Evolutionary conservation across 2,113 vertebrate genomes (phyloP), one percentile per base, ranked within the genome.

Genomic region (Syngnathus scovelli): DNA sequence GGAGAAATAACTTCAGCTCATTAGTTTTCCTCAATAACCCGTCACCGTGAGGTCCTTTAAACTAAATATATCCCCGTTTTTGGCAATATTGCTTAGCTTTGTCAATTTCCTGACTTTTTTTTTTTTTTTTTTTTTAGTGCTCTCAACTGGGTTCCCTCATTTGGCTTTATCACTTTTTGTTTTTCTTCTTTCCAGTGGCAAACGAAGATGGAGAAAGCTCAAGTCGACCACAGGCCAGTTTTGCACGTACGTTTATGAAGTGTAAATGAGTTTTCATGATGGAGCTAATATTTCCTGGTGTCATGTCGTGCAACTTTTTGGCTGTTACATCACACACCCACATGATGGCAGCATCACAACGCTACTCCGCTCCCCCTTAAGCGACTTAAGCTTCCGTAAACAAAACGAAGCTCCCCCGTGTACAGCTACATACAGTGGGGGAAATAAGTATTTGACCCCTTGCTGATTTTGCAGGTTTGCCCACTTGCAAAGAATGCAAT

Each of bases 161-260:
- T 48, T 55, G n/a, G 7, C 33, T 36, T 72, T 13, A 66, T 69
- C 4, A 59, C 27, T 7, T 44, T 10, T 16, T 66, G 23, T 38
- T 8, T 61, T 38, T 61, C 66, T 60, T 75, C 43, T 36, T n/a
- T 84, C 27, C 81, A 97, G 95, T 96, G 86, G 95, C 96, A 70
- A 98, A 97, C 58, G 94, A 98, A 90, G 90, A 94, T 18, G 90
- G 89, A 65, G 93, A 94, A 70, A 93, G 92, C 85, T 91, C 93
- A 69, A 86, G 83, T 66, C 91, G 85, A 74, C 93, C 93, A 0
- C 90, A 92, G 19, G 92, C 94, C 21, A 92, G 90, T 78, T 95
- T 96, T 90, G 86, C 91, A 72, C 89, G 95, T 97, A 89, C 95
- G 95, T 94, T 4, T 66, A 62, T 36, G 13, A 18, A 8, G 5